Evolutionary conservation across 2,113 vertebrate species (phyloP), one percentile per base, ranked within the genome.

Genomic region (Lepisosteus oculatus): DNA sequence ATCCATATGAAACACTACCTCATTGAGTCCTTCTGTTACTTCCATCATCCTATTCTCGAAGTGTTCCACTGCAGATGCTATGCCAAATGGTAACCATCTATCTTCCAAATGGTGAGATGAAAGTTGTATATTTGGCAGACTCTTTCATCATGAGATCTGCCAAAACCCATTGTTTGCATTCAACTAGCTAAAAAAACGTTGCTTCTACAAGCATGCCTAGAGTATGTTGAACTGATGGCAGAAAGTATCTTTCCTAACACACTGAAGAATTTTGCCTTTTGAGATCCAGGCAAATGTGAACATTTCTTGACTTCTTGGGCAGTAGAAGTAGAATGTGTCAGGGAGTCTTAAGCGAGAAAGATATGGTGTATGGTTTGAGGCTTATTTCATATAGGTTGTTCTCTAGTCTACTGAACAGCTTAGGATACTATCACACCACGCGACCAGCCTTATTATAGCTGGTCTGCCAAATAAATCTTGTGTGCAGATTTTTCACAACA

Each of bases 41-140:
- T 62, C 61, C 61, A 62, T n/a, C 14, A 62, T 62, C 17, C 61
- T 13, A 15, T 15, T 15, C 14, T 62, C 6, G 61, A 62, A 15
- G 61, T 62, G 61, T 29, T 15, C 61, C 8, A 7, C 7, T 29
- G 17, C 61, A n/a, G 61, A 62, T 15, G 17, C 14, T 62, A 29
- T 62, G 7, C 61, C 61, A 62, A 62, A 62, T 62, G 61, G 61
- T 15, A 62, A 3, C 6, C 54, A 9, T 12, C 7, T 41, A 79
- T 0, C 9, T 11, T 42, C 75, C 71, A 69, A 79, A 84, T 2
- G 68, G 73, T 0, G 70, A 78, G n/a, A 76, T 76, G 7, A 63
- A 83, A 82, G 0, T 12, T 78, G 72, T 78, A 4, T 72, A 67
- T 0, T 11, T 12, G 0, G 72, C 61, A 6, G 67, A 77, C 29